Evolutionary conservation across 1,140 invertebrate species (phyloP), one percentile per base, ranked within the genome.

Genomic region (Choristoneura fumiferana): DNA sequence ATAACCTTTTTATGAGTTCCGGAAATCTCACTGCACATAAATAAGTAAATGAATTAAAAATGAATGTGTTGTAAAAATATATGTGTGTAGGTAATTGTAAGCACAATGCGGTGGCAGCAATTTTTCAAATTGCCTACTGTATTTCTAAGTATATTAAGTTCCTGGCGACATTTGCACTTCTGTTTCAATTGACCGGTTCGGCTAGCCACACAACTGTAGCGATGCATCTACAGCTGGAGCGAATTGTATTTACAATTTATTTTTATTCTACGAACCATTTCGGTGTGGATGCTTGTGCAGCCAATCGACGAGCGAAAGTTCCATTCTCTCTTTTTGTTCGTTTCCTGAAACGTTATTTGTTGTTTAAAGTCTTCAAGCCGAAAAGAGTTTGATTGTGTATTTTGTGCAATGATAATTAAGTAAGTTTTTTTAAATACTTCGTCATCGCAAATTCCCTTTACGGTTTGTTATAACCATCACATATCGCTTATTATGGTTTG

Each of bases 181-280:
- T 68, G 73, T 69, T 74, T 71, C 72, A 69, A 72, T 74, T 78
- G 76, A 78, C 71, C 67, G 71, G 69, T 74, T 72, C 69, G 62
- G 64, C 61, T 70, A 58, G 69, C 71, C 71, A 69, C 70, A 62
- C 67, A 67, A 63, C 59, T 63, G 52, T 63, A 34, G 33, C 58
- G 18, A 49, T 22, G 43, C 22, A 49, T 49, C 43, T 33, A 49
- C 18, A 49, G n/a, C 18, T 12, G 43, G n/a, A 49, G 43, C 22
- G 40, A 45, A 45, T 22, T 45, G 43, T 49, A n/a, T 49, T 49
- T 49, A 49, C 43, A 49, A 49, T 49, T 49, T 49, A 49, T 49
- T 49, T 49, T 49, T 49, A 49, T 49, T 49, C 43, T 17, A 29
- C 22, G 10, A 49, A 49, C 43, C 43, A 33, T 49, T 49, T 49